These are phyloP conservation scores for Erebia palarica DNA, from an alignment of 2,888 invertebrate species.

Conservation along the genomic window DNA sequence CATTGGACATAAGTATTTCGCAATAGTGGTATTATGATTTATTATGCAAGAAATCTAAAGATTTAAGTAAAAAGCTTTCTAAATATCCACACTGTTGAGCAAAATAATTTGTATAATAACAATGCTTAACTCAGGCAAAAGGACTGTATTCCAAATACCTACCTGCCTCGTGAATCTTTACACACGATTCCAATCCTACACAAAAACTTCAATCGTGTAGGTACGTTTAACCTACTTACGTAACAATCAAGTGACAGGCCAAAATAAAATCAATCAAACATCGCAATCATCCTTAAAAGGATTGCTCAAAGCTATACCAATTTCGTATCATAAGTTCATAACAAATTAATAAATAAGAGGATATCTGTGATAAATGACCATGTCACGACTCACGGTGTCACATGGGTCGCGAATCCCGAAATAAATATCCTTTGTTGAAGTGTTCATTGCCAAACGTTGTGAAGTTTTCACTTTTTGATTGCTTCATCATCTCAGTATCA, in stretches of 20 bases:
- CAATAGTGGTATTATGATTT: too few species aligned
- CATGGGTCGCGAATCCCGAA: constrained; percentile 24
- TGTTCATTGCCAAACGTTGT: constrained; percentile 21
- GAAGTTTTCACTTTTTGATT: constrained; percentile 34
- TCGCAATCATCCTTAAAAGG: neutral
- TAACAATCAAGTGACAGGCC: neutral
- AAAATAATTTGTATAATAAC: too few species aligned
- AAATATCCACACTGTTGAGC: too few species aligned
- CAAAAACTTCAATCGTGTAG: too few species aligned
- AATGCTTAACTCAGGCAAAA: too few species aligned
- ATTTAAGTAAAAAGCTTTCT: too few species aligned
- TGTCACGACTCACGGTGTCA: constrained; percentile 16
- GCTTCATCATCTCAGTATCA: constrained; percentile 14
- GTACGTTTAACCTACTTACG: neutral
- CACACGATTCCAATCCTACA: too few species aligned
- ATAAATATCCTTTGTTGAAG: constrained; percentile 22
- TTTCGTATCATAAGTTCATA: constrained; percentile 21
- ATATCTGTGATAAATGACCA: constrained; percentile 26
- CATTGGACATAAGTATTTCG: too few species aligned
- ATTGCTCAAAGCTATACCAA: neutral
- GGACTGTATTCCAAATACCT: too few species aligned
- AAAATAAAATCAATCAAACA: neutral
- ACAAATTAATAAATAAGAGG: constrained; percentile 27
- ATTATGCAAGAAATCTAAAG: too few species aligned
- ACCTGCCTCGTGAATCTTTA: too few species aligned